Percentiles rank a stretch among this genome's conserved stretches.
Conservation (phyloP, 2,888 invertebrate species). For the Athalia circularis region DNA sequence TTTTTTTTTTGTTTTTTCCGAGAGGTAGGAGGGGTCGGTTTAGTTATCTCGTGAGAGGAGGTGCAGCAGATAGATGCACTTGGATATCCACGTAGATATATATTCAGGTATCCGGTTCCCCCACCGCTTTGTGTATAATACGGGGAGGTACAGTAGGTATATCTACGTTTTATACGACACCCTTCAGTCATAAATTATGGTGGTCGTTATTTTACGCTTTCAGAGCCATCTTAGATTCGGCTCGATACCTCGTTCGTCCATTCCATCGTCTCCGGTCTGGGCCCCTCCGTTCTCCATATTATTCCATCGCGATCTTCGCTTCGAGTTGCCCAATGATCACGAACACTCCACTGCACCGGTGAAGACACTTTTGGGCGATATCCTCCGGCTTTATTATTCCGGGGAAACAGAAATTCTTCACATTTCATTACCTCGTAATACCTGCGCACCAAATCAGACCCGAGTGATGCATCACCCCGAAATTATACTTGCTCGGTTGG, state of each 20-base stretch:
- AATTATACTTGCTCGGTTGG: constrained; percentile 23
- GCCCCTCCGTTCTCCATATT: too few relatives aligned
- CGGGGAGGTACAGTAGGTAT: constrained; percentile 37
- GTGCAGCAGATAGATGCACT: not conserved
- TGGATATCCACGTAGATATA: constrained; percentile 12
- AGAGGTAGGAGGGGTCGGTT: too few relatives aligned
- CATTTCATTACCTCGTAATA: constrained; percentile 4
- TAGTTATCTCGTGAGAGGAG: not conserved
- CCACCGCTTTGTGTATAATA: not conserved
- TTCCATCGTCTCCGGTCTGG: not conserved
- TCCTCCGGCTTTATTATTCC: not conserved
- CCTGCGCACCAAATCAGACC: not conserved
- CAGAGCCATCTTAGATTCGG: constrained; percentile 46
- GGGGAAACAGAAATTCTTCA: constrained; percentile 18
- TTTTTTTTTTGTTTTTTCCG: too few relatives aligned
- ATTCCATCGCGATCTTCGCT: not conserved
- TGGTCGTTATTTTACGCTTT: constrained; percentile 43
- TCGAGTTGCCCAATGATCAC: constrained; percentile 20
- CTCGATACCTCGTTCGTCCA: constrained; percentile 39
- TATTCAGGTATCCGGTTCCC: constrained; percentile 26
- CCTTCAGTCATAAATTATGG: constrained; percentile 40
- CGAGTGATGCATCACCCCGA: not conserved
- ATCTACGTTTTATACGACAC: constrained; percentile 44
- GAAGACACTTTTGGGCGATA: constrained; percentile 14
- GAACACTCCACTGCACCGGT: constrained; percentile 15